A percentile compares a stretch with the other conserved stretches of the same genome.
Conservation (phyloP, 1,140 invertebrate species). For the Pararge aegeria region DNA sequence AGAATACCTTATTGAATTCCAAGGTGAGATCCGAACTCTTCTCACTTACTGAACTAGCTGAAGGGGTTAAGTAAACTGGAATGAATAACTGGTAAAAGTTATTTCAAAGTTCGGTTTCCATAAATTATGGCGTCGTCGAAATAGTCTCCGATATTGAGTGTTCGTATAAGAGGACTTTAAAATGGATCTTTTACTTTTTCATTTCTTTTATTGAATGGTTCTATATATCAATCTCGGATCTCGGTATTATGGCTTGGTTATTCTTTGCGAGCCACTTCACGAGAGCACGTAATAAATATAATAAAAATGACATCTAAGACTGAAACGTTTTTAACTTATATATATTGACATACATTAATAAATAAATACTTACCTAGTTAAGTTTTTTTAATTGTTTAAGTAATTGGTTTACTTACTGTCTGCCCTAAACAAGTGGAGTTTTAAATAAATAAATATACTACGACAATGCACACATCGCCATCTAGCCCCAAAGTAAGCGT, state of each 20-base stretch:
- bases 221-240: conserved; percentile 9
- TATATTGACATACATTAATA: too few species aligned
- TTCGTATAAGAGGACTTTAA: conserved; percentile 17
- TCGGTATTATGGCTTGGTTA: too few species aligned
- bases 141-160: conserved; percentile 23
- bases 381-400: too few species aligned
- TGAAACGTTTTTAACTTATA: too few species aligned
- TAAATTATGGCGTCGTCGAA: conserved; percentile 31
- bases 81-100: conserved; percentile 29
- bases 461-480: too few species aligned
- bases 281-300: too few species aligned
- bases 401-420: too few species aligned
- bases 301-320: too few species aligned
- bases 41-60: conserved; percentile 24
- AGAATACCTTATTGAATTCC: conserved; percentile 33
- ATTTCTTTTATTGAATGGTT: conserved; percentile 17
- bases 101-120: conserved; percentile 27
- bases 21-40: conserved; percentile 23
- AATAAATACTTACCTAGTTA: too few species aligned
- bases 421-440: too few species aligned
- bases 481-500: too few species aligned
- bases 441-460: too few species aligned
- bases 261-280: background rate
- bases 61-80: conserved; percentile 22
- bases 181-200: conserved; percentile 18